Evolutionary conservation across 2,113 vertebrate species (phyloP).

Genomic region (Chaenogobius annularis): DNA sequence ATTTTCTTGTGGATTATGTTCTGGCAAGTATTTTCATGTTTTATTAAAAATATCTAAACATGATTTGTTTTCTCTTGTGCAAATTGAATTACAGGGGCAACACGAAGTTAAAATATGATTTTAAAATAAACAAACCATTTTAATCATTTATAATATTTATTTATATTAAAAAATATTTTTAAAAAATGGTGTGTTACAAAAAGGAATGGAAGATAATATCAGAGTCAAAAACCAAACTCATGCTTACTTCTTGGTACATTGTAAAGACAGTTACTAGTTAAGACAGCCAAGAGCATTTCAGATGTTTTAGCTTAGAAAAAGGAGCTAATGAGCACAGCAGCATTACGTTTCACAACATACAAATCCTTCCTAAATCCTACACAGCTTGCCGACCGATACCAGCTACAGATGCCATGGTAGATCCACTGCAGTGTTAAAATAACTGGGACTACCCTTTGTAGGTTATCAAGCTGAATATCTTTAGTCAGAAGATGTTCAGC

Average conservation of each 20-base stretch:
- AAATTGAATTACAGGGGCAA: neutral
- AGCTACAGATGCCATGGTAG: neutral
- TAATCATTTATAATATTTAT: neutral
- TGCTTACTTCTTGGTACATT: neutral
- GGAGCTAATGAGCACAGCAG: conserved; percentile 8
- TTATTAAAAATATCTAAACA: neutral
- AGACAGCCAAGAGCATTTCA: neutral
- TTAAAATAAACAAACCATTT: neutral
- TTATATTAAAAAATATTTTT: neutral
- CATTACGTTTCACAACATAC: conserved; percentile 20
- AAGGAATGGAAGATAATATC: neutral
- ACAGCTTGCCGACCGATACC: neutral
- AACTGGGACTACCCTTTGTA: conserved; percentile 1
- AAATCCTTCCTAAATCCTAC: conserved; percentile 1
- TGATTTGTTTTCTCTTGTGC: neutral
- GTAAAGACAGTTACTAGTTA: neutral
- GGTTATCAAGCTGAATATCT: neutral
- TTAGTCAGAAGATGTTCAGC: neutral
- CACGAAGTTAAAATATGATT: neutral
- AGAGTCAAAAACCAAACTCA: neutral
- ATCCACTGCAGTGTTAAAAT: neutral
- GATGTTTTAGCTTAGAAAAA: neutral
- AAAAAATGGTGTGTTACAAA: neutral
- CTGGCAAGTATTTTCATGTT: neutral
- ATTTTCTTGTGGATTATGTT: neutral